Evolutionary conservation across 2,888 invertebrate genomes (phyloP), one percentile per base, ranked within the genome.

Genomic region (Argyra leucocephala): DNA sequence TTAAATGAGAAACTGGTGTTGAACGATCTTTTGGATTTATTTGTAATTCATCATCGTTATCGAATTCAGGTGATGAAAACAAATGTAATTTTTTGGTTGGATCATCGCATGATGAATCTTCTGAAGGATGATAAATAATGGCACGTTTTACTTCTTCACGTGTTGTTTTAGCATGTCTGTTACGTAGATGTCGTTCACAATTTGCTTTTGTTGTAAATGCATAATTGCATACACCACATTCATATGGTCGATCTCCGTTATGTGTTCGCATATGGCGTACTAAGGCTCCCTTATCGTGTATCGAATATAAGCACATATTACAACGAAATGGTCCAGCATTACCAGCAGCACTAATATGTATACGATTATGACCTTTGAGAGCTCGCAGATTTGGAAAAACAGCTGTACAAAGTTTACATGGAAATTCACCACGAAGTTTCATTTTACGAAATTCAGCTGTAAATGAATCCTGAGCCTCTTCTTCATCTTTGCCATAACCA

Each of bases 181-280:
- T 96, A 69, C 95, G 84, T 72, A 96, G 83, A 78, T 97, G 96
- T 7, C 96, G 84, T 80, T 97, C 96, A 77, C 97, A 97, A 76
- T 97, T 96, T 1, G 96, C 96, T 81, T 96, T 96, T 0, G 96
- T 96, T 26, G 96, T 96, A 78, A 97, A 97, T 3, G 96, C 95
- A 75, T 93, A 96, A 74, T 93, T 93, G 78, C 97, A 97, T n/a
- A 96, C 85, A 0, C 90, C 88, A 75, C 96, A 97, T 77, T 95
- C 93, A 76, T 93, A 96, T 0, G 96, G 96, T 15, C 96, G 84
- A 73, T 96, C 96, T 0, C 96, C 96, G 75, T 95, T 96, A 80
- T 96, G 96, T 0, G 93, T 93, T 60, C 96, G 84, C 86, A 96
- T 89, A 75, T 96, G 96, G 22, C 95, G 86, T 10, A 93, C 89